A percentile compares a stretch with the other conserved stretches of the same genome.
These are phyloP conservation scores for Lepidostoma basale DNA, from an alignment of 1,140 invertebrate genomes.

Conservation along the genomic window DNA sequence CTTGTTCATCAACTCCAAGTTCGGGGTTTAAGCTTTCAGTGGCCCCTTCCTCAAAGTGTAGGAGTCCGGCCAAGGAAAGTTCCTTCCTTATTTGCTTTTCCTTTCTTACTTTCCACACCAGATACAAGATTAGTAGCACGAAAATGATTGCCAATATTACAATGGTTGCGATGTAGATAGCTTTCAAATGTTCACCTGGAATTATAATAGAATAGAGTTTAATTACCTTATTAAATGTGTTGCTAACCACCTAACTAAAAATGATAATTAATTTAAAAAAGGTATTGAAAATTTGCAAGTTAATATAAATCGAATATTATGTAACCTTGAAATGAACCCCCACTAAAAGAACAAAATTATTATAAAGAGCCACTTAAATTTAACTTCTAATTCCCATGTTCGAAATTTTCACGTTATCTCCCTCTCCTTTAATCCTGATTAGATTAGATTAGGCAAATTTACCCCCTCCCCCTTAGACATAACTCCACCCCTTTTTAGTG, in stretches of 20 bases:
- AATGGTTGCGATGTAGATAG: constrained; percentile 51
- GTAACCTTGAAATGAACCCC: not conserved
- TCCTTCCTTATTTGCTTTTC: constrained; percentile 68
- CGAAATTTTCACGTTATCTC: too few relatives aligned
- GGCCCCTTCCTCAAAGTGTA: constrained; percentile 80
- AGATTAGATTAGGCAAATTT: not conserved
- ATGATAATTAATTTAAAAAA: not conserved
- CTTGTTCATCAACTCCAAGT: constrained; percentile 87
- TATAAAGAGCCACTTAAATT: too few relatives aligned
- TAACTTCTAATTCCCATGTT: not conserved
- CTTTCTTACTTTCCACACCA: constrained; percentile 63
- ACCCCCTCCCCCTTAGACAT: not conserved
- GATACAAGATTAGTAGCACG: constrained; percentile 60
- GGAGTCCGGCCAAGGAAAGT: constrained; percentile 69
- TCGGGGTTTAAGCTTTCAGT: constrained; percentile 86
- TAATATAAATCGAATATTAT: not conserved
- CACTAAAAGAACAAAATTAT: not conserved
- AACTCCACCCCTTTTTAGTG: too few relatives aligned
- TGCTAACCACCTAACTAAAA: not conserved
- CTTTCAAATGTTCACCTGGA: constrained; percentile 37
- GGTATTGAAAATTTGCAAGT: not conserved
- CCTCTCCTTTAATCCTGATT: not conserved
- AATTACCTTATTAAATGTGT: not conserved
- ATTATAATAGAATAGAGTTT: too few relatives aligned
- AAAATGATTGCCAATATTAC: constrained; percentile 59